phyloP scores from a whole-genome alignment of 2,113 vertebrate genomes.

The Clupea harengus region DNA sequence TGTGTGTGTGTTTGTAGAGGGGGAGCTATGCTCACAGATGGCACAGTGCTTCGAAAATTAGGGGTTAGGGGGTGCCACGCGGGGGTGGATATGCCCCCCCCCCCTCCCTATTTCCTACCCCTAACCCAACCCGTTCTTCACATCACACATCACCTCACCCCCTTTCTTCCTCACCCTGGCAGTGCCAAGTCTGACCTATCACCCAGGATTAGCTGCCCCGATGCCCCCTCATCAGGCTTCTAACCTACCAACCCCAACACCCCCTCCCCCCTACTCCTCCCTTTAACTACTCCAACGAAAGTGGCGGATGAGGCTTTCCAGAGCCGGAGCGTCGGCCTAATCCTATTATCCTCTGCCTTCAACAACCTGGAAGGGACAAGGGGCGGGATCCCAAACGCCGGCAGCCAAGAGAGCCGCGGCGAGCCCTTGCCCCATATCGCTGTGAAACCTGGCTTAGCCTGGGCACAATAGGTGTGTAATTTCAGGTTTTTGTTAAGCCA shows the following conservation, averaged over 20 bases:
- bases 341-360: conserved; percentile 93
- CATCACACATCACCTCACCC: conserved; percentile 26
- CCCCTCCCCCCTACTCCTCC: conserved; percentile 46
- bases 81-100: neutral
- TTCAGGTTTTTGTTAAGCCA: conserved; percentile 97
- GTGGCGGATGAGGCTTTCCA: conserved; percentile 78
- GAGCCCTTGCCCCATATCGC: conserved; percentile 67
- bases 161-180: conserved; percentile 43
- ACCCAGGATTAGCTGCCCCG: conserved; percentile 47
- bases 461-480: conserved; percentile 98
- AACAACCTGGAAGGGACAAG: conserved; percentile 77
- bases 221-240: neutral
- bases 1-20: neutral
- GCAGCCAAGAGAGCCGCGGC: conserved; percentile 79
- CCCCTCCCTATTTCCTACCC: neutral
- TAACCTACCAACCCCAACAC: conserved; percentile 64
- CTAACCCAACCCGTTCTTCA: neutral
- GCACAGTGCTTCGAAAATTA: conserved; percentile 58
- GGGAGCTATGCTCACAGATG: conserved; percentile 61
- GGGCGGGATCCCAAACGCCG: conserved; percentile 40
- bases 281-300: conserved; percentile 74
- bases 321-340: conserved; percentile 80
- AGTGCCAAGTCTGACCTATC: conserved; percentile 59
- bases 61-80: neutral
- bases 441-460: conserved; percentile 89